These are phyloP conservation scores for Drosophila nigricruria DNA, from an alignment of 2,888 invertebrate genomes.

Conservation along the genomic window DNA sequence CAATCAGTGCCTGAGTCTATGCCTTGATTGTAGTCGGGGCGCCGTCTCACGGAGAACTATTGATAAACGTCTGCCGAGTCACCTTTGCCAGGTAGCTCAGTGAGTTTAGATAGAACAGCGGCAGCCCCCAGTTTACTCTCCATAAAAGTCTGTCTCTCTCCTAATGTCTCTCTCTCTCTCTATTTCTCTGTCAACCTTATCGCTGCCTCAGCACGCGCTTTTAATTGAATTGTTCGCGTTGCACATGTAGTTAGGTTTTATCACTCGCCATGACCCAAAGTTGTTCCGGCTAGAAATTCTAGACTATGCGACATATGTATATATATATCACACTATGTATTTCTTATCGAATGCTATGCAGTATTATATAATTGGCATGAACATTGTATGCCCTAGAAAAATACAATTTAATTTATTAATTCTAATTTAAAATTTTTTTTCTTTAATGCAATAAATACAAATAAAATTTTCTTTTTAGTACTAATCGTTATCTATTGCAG, in stretches of 20 bases:
- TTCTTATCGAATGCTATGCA: constrained; percentile 13
- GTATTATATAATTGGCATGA: not conserved
- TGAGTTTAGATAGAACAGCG: constrained; percentile 39
- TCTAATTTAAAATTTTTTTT: not conserved
- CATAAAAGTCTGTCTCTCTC: not conserved
- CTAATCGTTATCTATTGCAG: not conserved
- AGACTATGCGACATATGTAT: constrained; percentile 6
- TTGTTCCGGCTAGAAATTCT: constrained; percentile 30
- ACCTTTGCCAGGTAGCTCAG: constrained; percentile 30
- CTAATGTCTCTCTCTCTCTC: not conserved
- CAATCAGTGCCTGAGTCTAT: constrained; percentile 32
- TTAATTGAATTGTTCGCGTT: constrained; percentile 56
- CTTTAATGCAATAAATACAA: no score
- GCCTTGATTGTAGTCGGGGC: constrained; percentile 25
- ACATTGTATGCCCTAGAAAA: not conserved
- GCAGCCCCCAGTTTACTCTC: not conserved
- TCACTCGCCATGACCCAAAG: constrained; percentile 41
- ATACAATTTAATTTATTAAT: no score
- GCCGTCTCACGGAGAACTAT: constrained; percentile 2
- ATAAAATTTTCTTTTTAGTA: not conserved
- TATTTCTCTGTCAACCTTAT: constrained; percentile 23
- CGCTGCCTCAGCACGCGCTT: constrained; percentile 40
- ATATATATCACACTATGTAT: not conserved
- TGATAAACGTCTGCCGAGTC: constrained; percentile 42
- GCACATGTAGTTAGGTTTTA: constrained; percentile 46